These are phyloP conservation scores for Barbus barbus DNA, from an alignment of 2,113 vertebrate species.

Conservation along the genomic window DNA sequence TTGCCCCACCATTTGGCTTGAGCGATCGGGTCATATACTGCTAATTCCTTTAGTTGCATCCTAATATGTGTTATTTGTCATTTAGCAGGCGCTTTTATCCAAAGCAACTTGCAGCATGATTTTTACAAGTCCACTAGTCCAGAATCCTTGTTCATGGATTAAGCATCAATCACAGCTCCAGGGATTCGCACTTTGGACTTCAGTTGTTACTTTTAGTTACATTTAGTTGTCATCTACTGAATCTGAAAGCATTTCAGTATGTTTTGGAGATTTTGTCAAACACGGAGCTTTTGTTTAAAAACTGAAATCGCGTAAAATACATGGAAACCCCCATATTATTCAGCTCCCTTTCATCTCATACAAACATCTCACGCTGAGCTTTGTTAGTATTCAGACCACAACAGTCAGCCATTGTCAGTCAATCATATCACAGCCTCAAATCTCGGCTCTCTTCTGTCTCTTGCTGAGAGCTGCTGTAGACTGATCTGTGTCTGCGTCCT, in stretches of 20 bases:
- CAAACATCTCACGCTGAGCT: constrained; percentile 15
- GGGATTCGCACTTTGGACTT: background rate
- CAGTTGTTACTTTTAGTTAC: background rate
- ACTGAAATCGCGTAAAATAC: background rate
- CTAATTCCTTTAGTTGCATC: background rate
- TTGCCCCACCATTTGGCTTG: background rate
- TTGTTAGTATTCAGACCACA: constrained; percentile 29
- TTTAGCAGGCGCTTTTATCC: constrained; percentile 5
- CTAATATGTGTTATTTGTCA: background rate
- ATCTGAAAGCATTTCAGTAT: background rate
- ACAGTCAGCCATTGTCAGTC: no score
- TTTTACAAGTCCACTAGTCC: background rate
- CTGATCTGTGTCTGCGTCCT: constrained; percentile 5
- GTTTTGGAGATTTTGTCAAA: background rate
- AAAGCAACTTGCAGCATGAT: constrained; percentile 2
- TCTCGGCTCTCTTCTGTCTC: constrained; percentile 7
- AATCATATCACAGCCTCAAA: constrained; percentile 37
- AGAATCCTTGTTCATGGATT: background rate
- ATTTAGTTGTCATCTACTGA: background rate
- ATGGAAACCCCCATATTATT: no score
- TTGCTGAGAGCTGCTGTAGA: background rate
- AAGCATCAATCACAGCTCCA: background rate
- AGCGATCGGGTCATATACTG: background rate
- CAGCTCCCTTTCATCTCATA: background rate
- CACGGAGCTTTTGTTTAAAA: background rate